Percentiles rank a stretch among this genome's conserved stretches.
Evolutionary conservation across 2,888 invertebrate species (phyloP).

Genomic region (Flexamia atlantica): DNA sequence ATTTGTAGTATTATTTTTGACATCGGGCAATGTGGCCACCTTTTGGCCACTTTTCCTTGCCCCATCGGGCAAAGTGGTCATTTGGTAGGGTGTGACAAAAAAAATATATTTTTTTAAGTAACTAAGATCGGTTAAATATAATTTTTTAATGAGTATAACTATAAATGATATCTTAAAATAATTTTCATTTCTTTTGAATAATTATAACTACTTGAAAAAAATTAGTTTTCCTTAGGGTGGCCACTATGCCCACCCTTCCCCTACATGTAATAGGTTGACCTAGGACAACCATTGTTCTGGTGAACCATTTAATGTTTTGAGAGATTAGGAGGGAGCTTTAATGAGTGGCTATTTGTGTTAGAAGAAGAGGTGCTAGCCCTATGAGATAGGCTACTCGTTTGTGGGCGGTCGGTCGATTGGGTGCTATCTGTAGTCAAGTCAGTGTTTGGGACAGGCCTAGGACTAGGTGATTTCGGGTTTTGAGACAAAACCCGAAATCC

Average conservation of each 20-base stretch:
- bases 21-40: constrained; percentile 51
- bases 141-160: constrained; percentile 39
- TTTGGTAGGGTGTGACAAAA: constrained; percentile 51
- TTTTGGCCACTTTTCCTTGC: constrained; percentile 42
- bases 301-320: too few relatives aligned
- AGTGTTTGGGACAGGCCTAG: too few relatives aligned
- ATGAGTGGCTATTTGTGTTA: too few relatives aligned
- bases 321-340: too few relatives aligned
- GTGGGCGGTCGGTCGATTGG: too few relatives aligned
- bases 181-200: constrained; percentile 45
- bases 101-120: constrained; percentile 36
- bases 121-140: constrained; percentile 27
- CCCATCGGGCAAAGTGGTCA: constrained; percentile 59
- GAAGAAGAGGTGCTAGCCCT: too few relatives aligned
- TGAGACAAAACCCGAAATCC: too few relatives aligned
- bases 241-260: constrained; percentile 58
- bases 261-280: too few relatives aligned
- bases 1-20: constrained; percentile 54
- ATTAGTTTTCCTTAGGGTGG: constrained; percentile 52
- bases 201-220: constrained; percentile 47
- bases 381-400: too few relatives aligned
- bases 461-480: too few relatives aligned
- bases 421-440: too few relatives aligned
- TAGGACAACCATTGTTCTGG: too few relatives aligned
- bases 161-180: constrained; percentile 47